Evolutionary conservation across 2,113 vertebrate species (phyloP).

Genomic region (Lethenteron reissneri): DNA sequence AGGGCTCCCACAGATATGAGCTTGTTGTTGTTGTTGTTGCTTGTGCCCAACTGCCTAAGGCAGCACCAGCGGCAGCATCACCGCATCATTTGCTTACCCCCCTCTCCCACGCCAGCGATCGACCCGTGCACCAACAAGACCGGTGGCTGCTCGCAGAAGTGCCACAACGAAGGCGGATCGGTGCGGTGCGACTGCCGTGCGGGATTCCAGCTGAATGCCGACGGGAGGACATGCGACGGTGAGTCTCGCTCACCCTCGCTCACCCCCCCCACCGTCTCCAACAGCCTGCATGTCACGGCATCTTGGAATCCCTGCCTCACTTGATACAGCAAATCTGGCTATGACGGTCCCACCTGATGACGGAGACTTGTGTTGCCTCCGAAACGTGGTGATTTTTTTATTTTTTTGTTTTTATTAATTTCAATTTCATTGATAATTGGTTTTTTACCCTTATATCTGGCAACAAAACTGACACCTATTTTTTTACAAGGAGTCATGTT

Average conservation of each 20-base stretch:
- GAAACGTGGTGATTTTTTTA: no score
- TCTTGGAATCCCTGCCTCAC: no score
- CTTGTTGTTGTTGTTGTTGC: no score
- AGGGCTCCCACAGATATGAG: not conserved
- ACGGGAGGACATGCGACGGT: constrained; percentile 52
- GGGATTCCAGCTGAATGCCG: constrained; percentile 35
- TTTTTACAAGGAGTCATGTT: no score
- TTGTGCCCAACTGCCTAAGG: no score
- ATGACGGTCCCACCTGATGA: no score
- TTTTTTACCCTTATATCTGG: no score
- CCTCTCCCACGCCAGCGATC: constrained; percentile 22
- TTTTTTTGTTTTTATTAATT: not conserved
- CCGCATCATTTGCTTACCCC: not conserved
- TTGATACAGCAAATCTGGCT: no score
- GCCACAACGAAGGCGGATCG: constrained; percentile 24
- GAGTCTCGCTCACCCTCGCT: constrained; percentile 2
- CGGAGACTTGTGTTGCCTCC: no score
- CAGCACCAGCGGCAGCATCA: not conserved
- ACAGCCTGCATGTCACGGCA: not conserved
- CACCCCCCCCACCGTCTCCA: not conserved
- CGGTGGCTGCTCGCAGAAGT: constrained; percentile 56
- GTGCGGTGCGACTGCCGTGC: constrained; percentile 38
- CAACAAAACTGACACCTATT: no score
- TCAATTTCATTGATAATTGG: not conserved
- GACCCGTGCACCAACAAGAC: constrained; percentile 39